Evolutionary conservation across 2,888 invertebrate species (phyloP).

Genomic region (Heterodera filipjevi): DNA sequence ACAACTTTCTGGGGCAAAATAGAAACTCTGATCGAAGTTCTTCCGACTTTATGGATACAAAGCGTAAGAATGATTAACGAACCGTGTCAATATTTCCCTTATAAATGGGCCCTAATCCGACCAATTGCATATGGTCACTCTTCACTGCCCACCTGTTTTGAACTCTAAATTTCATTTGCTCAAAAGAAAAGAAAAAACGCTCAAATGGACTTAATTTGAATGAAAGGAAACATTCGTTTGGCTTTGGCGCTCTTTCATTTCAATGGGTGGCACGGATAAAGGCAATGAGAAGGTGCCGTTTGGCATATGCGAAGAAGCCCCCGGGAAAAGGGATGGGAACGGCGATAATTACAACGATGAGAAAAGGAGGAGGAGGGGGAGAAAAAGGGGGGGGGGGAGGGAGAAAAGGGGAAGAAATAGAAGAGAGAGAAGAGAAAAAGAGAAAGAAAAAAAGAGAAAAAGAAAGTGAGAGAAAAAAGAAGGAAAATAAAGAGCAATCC

Average conservation of each 20-base stretch:
- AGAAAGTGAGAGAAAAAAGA: background rate
- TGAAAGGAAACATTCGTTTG: background rate
- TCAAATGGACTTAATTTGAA: background rate
- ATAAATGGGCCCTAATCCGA: too few relatives aligned
- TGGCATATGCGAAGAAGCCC: background rate
- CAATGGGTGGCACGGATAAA: background rate
- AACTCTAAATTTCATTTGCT: too few relatives aligned
- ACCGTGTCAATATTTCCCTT: too few relatives aligned
- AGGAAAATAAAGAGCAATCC: background rate
- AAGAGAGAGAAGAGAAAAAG: too few relatives aligned
- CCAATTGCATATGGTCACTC: too few relatives aligned
- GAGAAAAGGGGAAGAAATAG: background rate
- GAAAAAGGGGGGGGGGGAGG: background rate
- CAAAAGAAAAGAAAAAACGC: too few relatives aligned
- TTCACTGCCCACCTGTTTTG: too few relatives aligned
- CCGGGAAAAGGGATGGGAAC: background rate
- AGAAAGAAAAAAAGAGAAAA: background rate
- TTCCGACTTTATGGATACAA: too few relatives aligned
- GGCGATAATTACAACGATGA: conserved; percentile 13
- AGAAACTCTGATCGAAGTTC: too few relatives aligned
- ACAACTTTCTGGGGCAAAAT: too few relatives aligned
- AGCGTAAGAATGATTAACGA: too few relatives aligned
- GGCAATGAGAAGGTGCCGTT: background rate
- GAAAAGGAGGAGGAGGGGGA: background rate
- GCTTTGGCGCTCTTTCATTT: background rate